Evolutionary conservation across 2,797 vertebrate species (phyloP).

Genomic region (Trichosurus vulpecula): DNA sequence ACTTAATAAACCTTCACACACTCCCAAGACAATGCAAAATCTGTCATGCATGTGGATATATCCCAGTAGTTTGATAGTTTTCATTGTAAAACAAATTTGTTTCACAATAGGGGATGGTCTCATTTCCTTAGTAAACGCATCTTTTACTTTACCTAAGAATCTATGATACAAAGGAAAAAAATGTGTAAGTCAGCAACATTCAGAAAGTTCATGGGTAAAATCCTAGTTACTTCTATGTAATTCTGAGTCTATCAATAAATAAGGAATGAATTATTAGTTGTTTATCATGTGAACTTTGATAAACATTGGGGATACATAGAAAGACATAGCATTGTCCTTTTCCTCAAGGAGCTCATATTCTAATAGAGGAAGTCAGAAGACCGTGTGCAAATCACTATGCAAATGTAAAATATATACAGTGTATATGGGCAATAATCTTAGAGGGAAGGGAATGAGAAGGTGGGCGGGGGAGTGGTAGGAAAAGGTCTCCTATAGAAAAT

Average conservation of each 20-base stretch:
- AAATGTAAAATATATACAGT: neutral
- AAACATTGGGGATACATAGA: neutral
- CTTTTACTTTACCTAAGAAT: slow-evolving; percentile 5
- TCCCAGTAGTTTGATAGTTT: neutral
- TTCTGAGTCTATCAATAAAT: neutral
- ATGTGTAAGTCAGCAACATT: neutral
- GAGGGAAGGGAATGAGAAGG: neutral
- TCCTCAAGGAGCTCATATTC: neutral
- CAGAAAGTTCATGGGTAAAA: slow-evolving; percentile 14
- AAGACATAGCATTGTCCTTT: neutral
- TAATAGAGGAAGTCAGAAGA: neutral
- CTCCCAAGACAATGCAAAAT: neutral
- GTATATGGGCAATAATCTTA: neutral
- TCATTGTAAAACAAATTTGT: slow-evolving; percentile 20
- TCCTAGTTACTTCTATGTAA: neutral
- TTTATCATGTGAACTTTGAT: neutral
- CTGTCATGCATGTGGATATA: neutral
- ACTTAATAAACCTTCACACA: slow-evolving; percentile 5
- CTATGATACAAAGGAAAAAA: neutral
- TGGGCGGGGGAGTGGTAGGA: neutral
- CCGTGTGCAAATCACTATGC: neutral
- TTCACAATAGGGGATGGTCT: slow-evolving; percentile 19
- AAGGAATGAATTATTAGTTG: neutral
- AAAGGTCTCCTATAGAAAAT: neutral
- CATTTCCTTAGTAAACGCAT: slow-evolving; percentile 29